A percentile compares a stretch with the other conserved stretches of the same genome.
These are phyloP conservation scores for Plecturocebus donacophilus DNA, from an alignment of 2,113 vertebrate species.

Conservation along the genomic window DNA sequence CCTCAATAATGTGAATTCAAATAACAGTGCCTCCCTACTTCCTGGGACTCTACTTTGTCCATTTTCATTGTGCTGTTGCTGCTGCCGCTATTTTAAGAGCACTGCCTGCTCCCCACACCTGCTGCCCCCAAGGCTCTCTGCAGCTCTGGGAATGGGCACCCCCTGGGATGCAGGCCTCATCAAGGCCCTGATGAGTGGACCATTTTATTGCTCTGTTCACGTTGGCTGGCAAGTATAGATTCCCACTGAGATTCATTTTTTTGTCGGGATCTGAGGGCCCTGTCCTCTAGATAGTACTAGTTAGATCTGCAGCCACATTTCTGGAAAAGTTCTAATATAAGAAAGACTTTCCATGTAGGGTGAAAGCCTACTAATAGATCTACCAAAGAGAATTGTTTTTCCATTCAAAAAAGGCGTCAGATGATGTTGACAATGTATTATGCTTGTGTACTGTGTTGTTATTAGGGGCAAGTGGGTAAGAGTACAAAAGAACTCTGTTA, in stretches of 20 bases:
- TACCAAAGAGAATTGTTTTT: not conserved
- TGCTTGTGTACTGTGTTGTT: no score
- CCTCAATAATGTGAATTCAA: not conserved
- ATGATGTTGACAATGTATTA: rapidly evolving
- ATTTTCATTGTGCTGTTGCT: not conserved
- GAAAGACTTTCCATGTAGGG: not conserved
- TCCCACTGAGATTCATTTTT: not conserved
- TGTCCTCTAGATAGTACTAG: not conserved
- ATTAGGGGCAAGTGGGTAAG: not conserved
- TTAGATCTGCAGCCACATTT: not conserved
- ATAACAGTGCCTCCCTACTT: not conserved
- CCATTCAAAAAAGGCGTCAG: not conserved
- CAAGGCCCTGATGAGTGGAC: not conserved
- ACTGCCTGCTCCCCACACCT: rapidly evolving
- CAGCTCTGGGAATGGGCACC: not conserved
- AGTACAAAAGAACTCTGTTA: not conserved
- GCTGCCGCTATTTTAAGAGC: not conserved
- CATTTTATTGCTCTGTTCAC: not conserved
- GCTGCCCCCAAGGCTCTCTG: not conserved
- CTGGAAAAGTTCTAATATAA: no score
- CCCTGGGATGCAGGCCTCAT: not conserved
- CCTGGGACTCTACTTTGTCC: not conserved
- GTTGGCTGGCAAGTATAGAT: not conserved
- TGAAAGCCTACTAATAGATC: not conserved
- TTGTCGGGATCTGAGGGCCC: not conserved